A percentile compares a stretch with the other conserved stretches of the same genome.
Evolutionary conservation across 1,140 invertebrate species (phyloP).

Genomic region (Lucilia cuprina): DNA sequence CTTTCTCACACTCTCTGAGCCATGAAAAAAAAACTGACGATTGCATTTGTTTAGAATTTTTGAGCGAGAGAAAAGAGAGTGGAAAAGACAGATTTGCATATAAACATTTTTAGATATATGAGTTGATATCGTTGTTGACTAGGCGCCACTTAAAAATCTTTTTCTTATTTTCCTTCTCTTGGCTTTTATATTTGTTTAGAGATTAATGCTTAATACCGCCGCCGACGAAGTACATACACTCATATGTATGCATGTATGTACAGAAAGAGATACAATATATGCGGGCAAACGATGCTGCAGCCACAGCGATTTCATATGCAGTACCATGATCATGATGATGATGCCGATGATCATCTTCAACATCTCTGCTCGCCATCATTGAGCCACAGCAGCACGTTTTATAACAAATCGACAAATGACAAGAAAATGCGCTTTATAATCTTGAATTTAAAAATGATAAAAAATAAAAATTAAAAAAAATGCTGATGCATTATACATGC

Average conservation of each 20-base stretch:
- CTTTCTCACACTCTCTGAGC: background rate
- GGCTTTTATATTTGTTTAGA: background rate
- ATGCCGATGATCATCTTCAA: too few relatives aligned
- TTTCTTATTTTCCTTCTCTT: background rate
- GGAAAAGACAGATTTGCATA: background rate
- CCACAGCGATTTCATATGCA: slow-evolving; percentile 19
- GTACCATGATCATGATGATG: slow-evolving; percentile 30
- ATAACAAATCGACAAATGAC: slow-evolving; percentile 62
- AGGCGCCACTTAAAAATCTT: slow-evolving; percentile 43
- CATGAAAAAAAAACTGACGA: background rate
- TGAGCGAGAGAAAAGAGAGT: background rate
- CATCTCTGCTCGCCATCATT: slow-evolving; percentile 47
- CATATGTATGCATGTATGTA: too few relatives aligned
- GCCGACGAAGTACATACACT: background rate
- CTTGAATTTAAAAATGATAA: slow-evolving; percentile 61
- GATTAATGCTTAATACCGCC: slow-evolving; percentile 33
- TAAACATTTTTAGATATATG: background rate
- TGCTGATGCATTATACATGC: slow-evolving; percentile 14
- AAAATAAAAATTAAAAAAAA: slow-evolving; percentile 40
- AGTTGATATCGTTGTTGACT: slow-evolving; percentile 21
- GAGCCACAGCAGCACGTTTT: slow-evolving; percentile 15
- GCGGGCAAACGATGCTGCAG: slow-evolving; percentile 13
- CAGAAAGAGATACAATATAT: too few relatives aligned
- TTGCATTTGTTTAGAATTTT: background rate
- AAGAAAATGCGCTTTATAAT: slow-evolving; percentile 62